phyloP scores from a whole-genome alignment of 2,888 invertebrate genomes.

The Hecatera dysodea region DNA sequence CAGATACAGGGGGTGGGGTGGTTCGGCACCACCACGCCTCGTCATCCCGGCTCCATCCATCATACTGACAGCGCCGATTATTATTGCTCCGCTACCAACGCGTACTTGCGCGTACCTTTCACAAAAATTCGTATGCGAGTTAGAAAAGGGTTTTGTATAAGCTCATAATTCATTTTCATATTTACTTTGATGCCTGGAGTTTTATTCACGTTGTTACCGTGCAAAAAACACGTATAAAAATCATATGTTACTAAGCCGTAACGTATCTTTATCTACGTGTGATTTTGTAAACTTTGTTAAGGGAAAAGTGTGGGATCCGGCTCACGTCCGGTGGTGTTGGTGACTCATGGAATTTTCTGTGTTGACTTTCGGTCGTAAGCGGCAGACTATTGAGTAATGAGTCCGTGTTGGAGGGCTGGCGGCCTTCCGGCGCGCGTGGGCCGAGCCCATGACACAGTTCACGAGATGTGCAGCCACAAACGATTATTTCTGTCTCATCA shows the following conservation, averaged over 20 bases:
- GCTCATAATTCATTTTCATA: slow-evolving; percentile 68
- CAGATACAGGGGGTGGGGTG: slow-evolving; percentile 56
- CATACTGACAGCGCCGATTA: slow-evolving; percentile 85
- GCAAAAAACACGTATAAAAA: slow-evolving; percentile 18
- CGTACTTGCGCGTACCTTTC: slow-evolving; percentile 77
- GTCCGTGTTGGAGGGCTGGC: slow-evolving; percentile 79
- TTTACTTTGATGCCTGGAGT: slow-evolving; percentile 44
- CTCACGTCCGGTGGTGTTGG: slow-evolving; percentile 43
- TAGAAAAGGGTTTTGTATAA: slow-evolving; percentile 70
- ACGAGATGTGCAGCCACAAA: slow-evolving; percentile 80
- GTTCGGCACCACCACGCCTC: slow-evolving; percentile 76
- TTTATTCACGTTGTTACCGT: slow-evolving; percentile 36
- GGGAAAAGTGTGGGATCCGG: slow-evolving; percentile 18
- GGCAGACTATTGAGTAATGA: slow-evolving; percentile 78
- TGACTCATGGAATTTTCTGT: slow-evolving; percentile 64
- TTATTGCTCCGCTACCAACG: slow-evolving; percentile 79
- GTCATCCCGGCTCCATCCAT: slow-evolving; percentile 85
- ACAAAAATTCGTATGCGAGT: slow-evolving; percentile 74
- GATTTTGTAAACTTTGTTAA: slow-evolving; percentile 4
- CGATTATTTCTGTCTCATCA: slow-evolving; percentile 86
- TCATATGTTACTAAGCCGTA: background rate
- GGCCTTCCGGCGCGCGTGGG: slow-evolving; percentile 88
- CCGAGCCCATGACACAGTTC: slow-evolving; percentile 89
- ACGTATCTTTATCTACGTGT: too few species aligned
- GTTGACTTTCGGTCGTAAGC: slow-evolving; percentile 71